These are phyloP conservation scores for Beroe forskalii DNA, from an alignment of 37 sponge, comb jelly and placozoan species.

Conservation along the genomic window DNA sequence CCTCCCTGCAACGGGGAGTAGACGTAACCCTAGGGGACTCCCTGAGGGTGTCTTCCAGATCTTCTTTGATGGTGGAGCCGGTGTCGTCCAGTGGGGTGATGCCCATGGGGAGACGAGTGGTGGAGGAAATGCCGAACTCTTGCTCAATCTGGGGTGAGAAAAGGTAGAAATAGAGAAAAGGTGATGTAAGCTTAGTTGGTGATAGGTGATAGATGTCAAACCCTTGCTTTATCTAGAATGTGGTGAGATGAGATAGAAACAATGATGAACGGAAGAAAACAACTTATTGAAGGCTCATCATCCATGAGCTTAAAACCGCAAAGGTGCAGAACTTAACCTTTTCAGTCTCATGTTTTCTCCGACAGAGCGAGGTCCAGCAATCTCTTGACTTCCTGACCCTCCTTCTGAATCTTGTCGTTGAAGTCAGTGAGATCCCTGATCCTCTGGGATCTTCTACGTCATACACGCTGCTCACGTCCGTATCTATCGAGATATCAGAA, in stretches of 20 bases:
- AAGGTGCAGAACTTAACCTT: too few relatives aligned
- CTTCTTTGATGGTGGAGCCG: conserved; percentile 20
- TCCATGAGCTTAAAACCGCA: too few relatives aligned
- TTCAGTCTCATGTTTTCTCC: conserved; percentile 54
- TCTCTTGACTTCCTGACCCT: conserved; percentile 36
- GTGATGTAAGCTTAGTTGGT: neutral
- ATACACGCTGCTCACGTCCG: conserved; percentile 55
- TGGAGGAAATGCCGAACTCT: conserved; percentile 41
- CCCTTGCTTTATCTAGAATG: too few relatives aligned
- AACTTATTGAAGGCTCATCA: too few relatives aligned
- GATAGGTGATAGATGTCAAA: too few relatives aligned
- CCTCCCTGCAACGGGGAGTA: neutral
- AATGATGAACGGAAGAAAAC: too few relatives aligned
- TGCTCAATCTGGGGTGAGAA: conserved; percentile 45
- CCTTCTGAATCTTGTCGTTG: conserved; percentile 31
- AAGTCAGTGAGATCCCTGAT: neutral
- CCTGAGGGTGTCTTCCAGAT: conserved; percentile 1
- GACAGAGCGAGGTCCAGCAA: conserved; percentile 21
- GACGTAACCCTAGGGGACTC: neutral
- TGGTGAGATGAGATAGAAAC: too few relatives aligned
- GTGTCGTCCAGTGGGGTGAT: conserved; percentile 56
- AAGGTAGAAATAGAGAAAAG: neutral
- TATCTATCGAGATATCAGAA: too few relatives aligned
- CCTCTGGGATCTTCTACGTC: conserved; percentile 1
- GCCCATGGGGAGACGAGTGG: conserved; percentile 23